Base-by-base conservation (phyloP, 2,113 vertebrate genomes). In the Daboia siamensis region DNA sequence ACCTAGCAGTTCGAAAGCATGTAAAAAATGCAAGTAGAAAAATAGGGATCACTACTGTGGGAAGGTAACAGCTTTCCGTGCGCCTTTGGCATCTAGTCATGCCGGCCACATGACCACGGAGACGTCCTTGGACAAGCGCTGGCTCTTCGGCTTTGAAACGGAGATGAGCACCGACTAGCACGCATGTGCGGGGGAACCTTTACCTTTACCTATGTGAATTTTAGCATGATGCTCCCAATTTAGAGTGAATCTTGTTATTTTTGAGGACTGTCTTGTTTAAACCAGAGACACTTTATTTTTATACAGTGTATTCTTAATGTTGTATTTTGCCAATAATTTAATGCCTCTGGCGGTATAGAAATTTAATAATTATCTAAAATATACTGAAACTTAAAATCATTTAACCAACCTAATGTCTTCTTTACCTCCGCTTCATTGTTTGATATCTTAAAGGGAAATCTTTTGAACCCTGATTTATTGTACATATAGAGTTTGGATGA, bases 401-500 rank as follows among this genome's bases (percentile, higher is more conserved):
- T 88, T 89, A 55, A 89, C 84, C 4, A 89, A 87, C 87, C 90
- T 91, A 7, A 24, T 0, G 0, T 9, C 87, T 51, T 88, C 17
- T 90, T 95, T 80, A 93, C 52, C 52, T 64, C 17, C 11, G 5
- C 90, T 93, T 86, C 48, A 94, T 93, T 55, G 51, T 94, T 95
- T 93, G 64, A 86, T 3, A 88, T 24, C 86, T 93, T 61, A 84
- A 48, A 29, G 91, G 46, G 44, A 93, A 96, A 86, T 90, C 89
- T 90, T 95, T 91, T 61, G 94, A 96, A 91, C 15, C 59, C 61
- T 90, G 6, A 51, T 95, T 95, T 90, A 54, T 87, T 87, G 87
- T 29, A 29, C 51, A 5, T 57, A 85, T 86, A 95, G 48, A 90
- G 92, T 92, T 89, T 89, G 46, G 90, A 86, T 0, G 0, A 93